Conservation (phyloP, 2,888 invertebrate genomes). For the Pogonocherus hispidulus region DNA sequence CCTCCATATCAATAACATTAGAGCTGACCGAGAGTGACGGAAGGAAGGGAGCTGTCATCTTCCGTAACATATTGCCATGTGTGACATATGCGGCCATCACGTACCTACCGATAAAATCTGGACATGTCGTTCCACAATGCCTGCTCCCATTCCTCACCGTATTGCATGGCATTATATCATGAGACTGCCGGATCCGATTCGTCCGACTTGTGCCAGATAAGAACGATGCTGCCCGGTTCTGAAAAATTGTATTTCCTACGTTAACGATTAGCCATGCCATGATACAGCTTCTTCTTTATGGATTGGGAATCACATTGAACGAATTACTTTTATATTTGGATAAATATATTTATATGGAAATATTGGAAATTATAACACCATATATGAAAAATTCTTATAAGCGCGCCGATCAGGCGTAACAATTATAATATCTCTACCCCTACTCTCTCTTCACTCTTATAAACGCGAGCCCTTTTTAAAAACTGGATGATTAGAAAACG, state of each 20-base stretch:
- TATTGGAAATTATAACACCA: too few species aligned
- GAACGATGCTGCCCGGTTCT: background rate
- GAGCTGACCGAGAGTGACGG: background rate
- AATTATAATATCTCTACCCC: too few species aligned
- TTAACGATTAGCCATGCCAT: too few species aligned
- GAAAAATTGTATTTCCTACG: background rate
- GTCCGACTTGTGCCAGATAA: background rate
- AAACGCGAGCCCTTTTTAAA: too few species aligned
- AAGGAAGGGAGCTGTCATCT: background rate
- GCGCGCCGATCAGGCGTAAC: too few species aligned
- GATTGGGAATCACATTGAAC: too few species aligned
- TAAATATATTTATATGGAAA: too few species aligned
- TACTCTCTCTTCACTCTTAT: too few species aligned
- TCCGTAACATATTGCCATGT: background rate
- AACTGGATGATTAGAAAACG: too few species aligned
- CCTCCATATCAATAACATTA: background rate
- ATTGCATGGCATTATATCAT: conserved; percentile 4
- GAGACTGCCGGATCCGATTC: background rate
- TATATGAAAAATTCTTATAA: too few species aligned
- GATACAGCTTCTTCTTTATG: background rate
- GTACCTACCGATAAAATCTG: background rate
- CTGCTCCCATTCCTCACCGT: background rate
- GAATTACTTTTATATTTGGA: too few species aligned
- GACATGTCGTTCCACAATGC: conserved; percentile 4
- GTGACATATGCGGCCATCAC: conserved; percentile 2